Conservation (phyloP, 53 echinoderm and acorn worm species). For the Echinometra lucunter region DNA sequence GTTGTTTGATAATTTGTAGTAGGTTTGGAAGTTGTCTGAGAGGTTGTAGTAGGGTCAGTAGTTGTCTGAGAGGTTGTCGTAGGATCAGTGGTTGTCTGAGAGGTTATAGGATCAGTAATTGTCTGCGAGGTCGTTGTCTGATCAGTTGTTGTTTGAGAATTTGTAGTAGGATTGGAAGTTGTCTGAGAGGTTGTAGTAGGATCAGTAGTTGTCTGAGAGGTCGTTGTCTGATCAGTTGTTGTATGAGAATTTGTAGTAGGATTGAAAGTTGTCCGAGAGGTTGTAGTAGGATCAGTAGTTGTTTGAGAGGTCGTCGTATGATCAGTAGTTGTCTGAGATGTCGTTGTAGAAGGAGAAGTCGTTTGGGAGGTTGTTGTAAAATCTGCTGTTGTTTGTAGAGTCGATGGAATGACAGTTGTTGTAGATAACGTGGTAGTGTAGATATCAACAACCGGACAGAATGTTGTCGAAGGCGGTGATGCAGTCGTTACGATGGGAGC, state of each 20-base stretch:
- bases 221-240: neutral
- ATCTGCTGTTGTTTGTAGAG: neutral
- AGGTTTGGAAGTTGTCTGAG: neutral
- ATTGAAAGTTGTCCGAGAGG: neutral
- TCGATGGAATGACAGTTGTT: neutral
- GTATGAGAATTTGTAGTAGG: neutral
- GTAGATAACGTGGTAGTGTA: conserved; percentile 53
- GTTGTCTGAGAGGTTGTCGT: too few species aligned
- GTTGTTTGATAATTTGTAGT: neutral
- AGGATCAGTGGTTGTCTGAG: too few species aligned
- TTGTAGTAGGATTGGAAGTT: too few species aligned
- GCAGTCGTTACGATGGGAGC: neutral
- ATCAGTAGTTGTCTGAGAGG: neutral
- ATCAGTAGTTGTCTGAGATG: neutral
- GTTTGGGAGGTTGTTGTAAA: neutral
- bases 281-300: conserved; percentile 7
- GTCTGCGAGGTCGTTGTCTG: too few species aligned
- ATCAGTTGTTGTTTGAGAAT: too few species aligned
- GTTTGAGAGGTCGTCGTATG: neutral
- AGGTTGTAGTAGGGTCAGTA: too few species aligned
- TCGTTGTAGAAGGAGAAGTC: neutral
- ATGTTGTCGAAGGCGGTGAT: neutral
- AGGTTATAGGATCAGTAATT: too few species aligned
- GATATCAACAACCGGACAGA: conserved; percentile 53
- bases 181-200: too few species aligned